A percentile compares a stretch with the other conserved stretches of the same genome.
Conservation (phyloP, 2,113 vertebrate species). For the Rissa tridactyla region DNA sequence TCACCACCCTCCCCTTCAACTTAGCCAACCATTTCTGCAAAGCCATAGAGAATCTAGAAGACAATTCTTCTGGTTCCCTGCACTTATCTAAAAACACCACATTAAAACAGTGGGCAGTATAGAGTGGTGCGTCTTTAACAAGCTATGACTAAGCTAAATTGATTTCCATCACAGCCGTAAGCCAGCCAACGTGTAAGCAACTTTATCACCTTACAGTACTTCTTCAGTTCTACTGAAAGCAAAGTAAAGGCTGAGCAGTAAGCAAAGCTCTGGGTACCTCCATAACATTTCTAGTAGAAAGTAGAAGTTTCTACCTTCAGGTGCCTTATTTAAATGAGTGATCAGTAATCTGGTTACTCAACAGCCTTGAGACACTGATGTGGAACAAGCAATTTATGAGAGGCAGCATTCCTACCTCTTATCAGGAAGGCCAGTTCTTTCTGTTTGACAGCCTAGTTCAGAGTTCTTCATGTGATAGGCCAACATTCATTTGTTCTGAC, state of each 20-base stretch:
- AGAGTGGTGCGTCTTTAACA: background rate
- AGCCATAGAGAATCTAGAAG: background rate
- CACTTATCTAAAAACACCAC: background rate
- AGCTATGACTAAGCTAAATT: background rate
- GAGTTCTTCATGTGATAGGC: background rate
- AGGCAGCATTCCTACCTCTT: background rate
- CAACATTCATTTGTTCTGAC: background rate
- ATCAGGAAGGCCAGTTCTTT: background rate
- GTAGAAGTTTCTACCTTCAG: background rate
- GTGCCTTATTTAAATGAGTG: background rate
- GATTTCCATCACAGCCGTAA: background rate
- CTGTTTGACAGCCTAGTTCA: background rate
- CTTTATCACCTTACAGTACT: background rate
- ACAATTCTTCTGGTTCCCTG: background rate
- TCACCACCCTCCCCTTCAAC: background rate
- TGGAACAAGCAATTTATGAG: background rate
- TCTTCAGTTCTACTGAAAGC: background rate
- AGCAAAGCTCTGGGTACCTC: background rate
- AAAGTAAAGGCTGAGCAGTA: background rate
- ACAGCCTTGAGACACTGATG: background rate
- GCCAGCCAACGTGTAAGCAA: background rate
- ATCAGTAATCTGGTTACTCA: background rate
- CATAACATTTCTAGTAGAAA: background rate
- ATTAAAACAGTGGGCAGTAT: fast-evolving
- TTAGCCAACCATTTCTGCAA: background rate